These are phyloP conservation scores for Phortica variegata DNA, from an alignment of 1,140 invertebrate species.

Conservation along the genomic window DNA sequence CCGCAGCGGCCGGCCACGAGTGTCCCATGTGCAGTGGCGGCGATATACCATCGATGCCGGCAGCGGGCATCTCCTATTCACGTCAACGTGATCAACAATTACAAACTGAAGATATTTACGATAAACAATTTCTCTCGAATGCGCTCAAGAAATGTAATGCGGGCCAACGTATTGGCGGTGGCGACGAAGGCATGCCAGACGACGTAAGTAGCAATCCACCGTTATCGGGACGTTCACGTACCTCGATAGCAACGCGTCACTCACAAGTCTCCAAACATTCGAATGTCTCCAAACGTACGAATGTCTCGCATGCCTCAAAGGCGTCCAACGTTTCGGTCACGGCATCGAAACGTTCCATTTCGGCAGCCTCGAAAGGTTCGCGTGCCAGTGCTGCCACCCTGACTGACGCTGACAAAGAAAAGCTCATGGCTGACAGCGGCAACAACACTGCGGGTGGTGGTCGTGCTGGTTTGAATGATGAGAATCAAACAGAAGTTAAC, in stretches of 20 bases:
- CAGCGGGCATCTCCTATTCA: conserved; percentile 3
- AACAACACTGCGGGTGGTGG: too few species aligned
- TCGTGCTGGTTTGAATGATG: too few species aligned
- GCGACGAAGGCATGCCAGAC: too few species aligned
- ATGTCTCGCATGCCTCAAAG: neutral
- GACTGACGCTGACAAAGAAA: too few species aligned
- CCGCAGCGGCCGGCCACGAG: neutral
- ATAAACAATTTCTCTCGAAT: neutral
- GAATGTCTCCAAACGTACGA: neutral
- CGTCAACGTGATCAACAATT: neutral
- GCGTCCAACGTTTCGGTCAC: neutral
- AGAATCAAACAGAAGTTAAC: too few species aligned
- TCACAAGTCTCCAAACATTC: neutral
- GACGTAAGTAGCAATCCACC: too few species aligned
- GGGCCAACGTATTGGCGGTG: too few species aligned
- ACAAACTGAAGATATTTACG: neutral
- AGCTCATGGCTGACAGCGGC: too few species aligned
- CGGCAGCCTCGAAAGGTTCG: too few species aligned
- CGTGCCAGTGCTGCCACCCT: too few species aligned
- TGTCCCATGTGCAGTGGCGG: neutral
- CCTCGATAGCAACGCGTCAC: neutral
- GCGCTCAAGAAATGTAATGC: neutral
- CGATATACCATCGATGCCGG: neutral
- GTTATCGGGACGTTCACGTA: neutral
- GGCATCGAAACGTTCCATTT: too few species aligned